phyloP scores from a whole-genome alignment of 2,113 vertebrate species.

The Caranx melampygus region DNA sequence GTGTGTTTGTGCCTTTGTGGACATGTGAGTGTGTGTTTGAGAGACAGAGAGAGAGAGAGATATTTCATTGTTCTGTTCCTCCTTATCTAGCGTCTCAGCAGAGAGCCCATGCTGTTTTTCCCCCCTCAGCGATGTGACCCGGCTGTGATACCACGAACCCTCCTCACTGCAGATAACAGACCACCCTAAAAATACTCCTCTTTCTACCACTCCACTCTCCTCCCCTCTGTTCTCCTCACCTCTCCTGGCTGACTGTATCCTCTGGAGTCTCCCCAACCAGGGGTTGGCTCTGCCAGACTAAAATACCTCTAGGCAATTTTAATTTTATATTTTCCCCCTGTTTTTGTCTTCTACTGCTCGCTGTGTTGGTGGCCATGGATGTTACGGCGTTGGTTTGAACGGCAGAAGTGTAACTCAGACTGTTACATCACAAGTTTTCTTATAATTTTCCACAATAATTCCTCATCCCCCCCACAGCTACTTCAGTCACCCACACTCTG shows the following conservation, averaged over 20 bases:
- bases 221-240: constrained; percentile 68
- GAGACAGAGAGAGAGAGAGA: constrained; percentile 25
- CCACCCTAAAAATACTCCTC: constrained; percentile 79
- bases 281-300: constrained; percentile 64
- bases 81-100: constrained; percentile 68
- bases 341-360: constrained; percentile 38
- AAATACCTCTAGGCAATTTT: constrained; percentile 62
- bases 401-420: constrained; percentile 61
- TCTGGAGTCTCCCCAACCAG: constrained; percentile 55
- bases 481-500: constrained; percentile 79
- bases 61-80: constrained; percentile 66
- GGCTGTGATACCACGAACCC: constrained; percentile 61
- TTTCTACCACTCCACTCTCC: constrained; percentile 45
- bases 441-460: constrained; percentile 72
- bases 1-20: constrained; percentile 28
- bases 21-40: background rate
- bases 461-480: constrained; percentile 53
- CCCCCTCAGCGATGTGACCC: constrained; percentile 75
- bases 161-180: constrained; percentile 71
- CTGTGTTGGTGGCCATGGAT: constrained; percentile 39
- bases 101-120: constrained; percentile 59
- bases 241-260: constrained; percentile 69
- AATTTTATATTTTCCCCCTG: constrained; percentile 40
- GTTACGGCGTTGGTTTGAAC: constrained; percentile 51
- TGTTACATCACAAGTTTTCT: constrained; percentile 78